Base-by-base conservation (phyloP, 37 sponge, comb jelly and placozoan genomes). In the Cliona cf. orientalis region DNA sequence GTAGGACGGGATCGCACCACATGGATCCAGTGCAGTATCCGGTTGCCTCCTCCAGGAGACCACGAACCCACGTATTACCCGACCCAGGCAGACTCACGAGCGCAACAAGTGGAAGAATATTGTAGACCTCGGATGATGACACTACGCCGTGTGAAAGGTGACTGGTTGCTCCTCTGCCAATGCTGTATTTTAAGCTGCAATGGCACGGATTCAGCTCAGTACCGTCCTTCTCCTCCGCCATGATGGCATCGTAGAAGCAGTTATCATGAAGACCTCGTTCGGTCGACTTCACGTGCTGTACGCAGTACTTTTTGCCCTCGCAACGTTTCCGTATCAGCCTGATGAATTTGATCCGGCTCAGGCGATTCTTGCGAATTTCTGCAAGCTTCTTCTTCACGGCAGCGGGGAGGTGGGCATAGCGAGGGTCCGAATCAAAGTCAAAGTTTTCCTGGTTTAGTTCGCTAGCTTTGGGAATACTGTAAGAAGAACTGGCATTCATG, bases 11-110 rank as follows among this genome's bases (percentile, higher is more conserved):
- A 53, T 88, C 82, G 76, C 88, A 88, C 61, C 74, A 81, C 60
- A 81, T 57, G 0, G 82, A 81, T 2, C 82, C 88, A 39, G 88
- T 88, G 33, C 76, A 88, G 6, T 81, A 44, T 17, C 79, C 69
- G 3, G 88, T 88, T 25, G 71, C 70, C 33, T 33, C 37, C 66
- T 88, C 70, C 33, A 88, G 66, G 34, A 88, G 67, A 0, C 81
- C 81, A 17, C 87, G 29, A 0, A 87, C 57, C 87, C 87, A 87
- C 5, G 87, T 87, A 46, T 87, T 87, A 19, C 87, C 87, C 49
- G 79, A 78, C 11, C 87, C 87, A 4, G 87, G 81, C 1, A 80
- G 69, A 56, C 80, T 80, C 42, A 70, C 74, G 1, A 87, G 57
- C 25, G 58, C 87, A 23, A 78, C 40, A 0, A 40, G 45, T 22